Base-by-base conservation (phyloP, 2,113 vertebrate genomes). In the Podarcis muralis region DNA sequence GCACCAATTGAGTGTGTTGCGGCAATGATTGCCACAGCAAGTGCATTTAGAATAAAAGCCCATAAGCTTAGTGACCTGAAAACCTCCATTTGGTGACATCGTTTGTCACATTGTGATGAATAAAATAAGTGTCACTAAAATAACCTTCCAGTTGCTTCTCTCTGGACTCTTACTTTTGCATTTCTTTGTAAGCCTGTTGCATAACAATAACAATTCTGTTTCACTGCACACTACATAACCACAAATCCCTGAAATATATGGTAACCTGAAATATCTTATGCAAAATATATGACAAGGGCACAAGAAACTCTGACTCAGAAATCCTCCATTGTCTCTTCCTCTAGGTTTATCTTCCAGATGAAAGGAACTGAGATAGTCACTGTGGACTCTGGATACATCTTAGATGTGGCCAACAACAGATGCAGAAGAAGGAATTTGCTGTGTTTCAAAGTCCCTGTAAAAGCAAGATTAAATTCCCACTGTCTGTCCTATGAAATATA, bases 361-460 rank as follows among this genome's bases (percentile, higher is more conserved):
- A 90, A 84, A 43, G 71, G 9, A 76, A 37, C 83, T 59, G 74
- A 87, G 92, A 83, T n/a, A 69, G 53, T 43, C 72, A 90, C 35
- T 20, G 88, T 68, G 66, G 30, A 25, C 68, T 72, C 22, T 83
- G 84, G 92, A 83, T 6, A 18, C 78, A 30, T 11, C 40, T 18
- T 59, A 77, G 48, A 93, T 76, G 20, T 68, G 66, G 15, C 16
- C 81, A 87, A 80, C 30, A 53, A 87, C 57, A 77, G 20, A 88
- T 30, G n/a, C 1, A 72, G 87, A 75, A 87, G 66, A 0, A 81
- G 0, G 89, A 88, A 93, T 82, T 80, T 89, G 7, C 66, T 43
- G 72, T 79, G 1, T 69, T 93, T 90, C 62, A 90, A 62, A 3
- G 74, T 18, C 90, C 88, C 27, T 11, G 30, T 3, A 77, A 89